A percentile compares a stretch with the other conserved stretches of the same genome.
These are phyloP conservation scores for Platycnemis pennipes DNA, from an alignment of 2,888 invertebrate genomes.

Conservation along the genomic window DNA sequence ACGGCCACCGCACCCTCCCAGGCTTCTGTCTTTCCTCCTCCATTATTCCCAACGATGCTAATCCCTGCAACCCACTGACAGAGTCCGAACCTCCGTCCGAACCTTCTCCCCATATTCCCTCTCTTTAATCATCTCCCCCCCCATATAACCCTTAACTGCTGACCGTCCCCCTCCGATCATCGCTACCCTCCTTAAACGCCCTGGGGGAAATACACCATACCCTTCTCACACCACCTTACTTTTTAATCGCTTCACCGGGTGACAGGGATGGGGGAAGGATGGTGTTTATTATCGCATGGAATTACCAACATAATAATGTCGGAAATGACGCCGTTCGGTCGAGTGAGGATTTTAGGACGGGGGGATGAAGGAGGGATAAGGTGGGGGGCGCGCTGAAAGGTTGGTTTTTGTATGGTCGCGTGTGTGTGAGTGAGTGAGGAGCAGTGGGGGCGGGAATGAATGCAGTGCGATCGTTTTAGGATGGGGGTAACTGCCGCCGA, in stretches of 20 bases:
- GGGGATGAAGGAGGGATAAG: background rate
- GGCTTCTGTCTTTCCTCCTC: background rate
- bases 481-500: background rate
- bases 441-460: background rate
- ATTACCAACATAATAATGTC: conserved; percentile 66
- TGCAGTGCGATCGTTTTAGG: background rate
- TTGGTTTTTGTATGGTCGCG: background rate
- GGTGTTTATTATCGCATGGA: conserved; percentile 57
- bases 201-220: background rate
- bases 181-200: background rate
- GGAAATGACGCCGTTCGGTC: conserved; percentile 61
- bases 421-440: background rate
- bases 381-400: background rate
- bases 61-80: background rate
- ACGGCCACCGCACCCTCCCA: background rate
- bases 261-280: conserved; percentile 18
- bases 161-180: background rate
- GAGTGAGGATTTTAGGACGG: conserved; percentile 54
- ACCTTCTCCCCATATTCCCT: background rate
- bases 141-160: background rate
- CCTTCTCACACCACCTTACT: background rate
- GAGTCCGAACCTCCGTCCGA: background rate
- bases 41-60: conserved; percentile 3
- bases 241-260: conserved; percentile 38
- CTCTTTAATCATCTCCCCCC: background rate